phyloP scores from a whole-genome alignment of 2,797 vertebrate genomes.

The Coluber constrictor region DNA sequence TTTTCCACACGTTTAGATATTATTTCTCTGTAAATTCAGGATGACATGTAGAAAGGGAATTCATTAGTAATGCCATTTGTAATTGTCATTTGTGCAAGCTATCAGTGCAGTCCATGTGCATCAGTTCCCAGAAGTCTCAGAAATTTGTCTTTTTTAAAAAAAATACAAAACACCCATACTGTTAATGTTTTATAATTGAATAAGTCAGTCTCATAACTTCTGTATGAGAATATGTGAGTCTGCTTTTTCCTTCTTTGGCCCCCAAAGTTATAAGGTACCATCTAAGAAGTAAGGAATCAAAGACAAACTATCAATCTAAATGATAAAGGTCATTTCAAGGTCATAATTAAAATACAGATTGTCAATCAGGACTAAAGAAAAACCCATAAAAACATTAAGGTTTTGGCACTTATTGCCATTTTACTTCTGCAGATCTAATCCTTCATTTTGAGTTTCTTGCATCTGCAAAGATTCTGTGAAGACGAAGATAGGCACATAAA shows the following conservation, averaged over 20 bases:
- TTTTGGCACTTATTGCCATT: slow-evolving; percentile 47
- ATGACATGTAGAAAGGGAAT: neutral
- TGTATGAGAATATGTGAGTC: neutral
- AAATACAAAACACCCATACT: neutral
- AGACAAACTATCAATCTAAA: slow-evolving; percentile 21
- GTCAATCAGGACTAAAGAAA: slow-evolving; percentile 48
- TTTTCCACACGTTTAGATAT: neutral
- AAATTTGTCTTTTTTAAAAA: neutral
- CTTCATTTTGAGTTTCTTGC: slow-evolving; percentile 37
- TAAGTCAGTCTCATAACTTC: neutral
- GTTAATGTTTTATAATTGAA: neutral
- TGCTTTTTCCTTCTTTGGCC: neutral
- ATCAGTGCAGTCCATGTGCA: neutral
- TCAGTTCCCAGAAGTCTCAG: neutral
- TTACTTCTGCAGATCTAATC: slow-evolving; percentile 35
- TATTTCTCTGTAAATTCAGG: neutral
- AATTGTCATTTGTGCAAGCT: neutral
- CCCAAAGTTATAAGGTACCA: slow-evolving; percentile 19
- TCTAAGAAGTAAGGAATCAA: slow-evolving; percentile 19
- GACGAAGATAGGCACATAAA: neutral
- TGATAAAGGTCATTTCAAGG: slow-evolving; percentile 19
- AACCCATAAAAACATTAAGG: slow-evolving; percentile 34
- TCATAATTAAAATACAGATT: slow-evolving; percentile 38
- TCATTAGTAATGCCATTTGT: neutral
- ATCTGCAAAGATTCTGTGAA: neutral